Evolutionary conservation across 2,888 invertebrate species (phyloP).

Genomic region (Caprella mutica): DNA sequence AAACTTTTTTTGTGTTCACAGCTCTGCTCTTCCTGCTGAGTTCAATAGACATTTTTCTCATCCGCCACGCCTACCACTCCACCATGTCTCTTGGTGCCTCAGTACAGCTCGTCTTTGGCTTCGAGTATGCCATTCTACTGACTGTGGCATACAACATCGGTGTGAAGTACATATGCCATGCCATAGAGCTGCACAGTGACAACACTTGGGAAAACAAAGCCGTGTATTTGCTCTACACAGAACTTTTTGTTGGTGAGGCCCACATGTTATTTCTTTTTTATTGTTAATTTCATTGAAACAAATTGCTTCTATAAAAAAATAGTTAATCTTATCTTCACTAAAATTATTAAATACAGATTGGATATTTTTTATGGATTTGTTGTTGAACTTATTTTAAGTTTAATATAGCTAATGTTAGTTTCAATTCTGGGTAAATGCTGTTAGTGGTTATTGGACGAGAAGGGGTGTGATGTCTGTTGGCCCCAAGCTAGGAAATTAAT

Average conservation of each 20-base stretch:
- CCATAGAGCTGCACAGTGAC: constrained; percentile 78
- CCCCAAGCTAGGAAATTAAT: background rate
- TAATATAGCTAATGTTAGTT: too few species aligned
- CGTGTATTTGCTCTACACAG: constrained; percentile 89
- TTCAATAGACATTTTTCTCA: constrained; percentile 72
- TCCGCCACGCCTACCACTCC: constrained; percentile 84
- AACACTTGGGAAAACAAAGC: constrained; percentile 99
- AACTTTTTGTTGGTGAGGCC: constrained; percentile 75
- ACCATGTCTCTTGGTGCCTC: constrained; percentile 88
- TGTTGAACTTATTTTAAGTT: too few species aligned
- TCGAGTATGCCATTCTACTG: constrained; percentile 94
- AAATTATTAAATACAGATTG: background rate
- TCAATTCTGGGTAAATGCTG: too few species aligned
- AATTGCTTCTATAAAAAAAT: background rate
- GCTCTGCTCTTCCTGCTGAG: constrained; percentile 66
- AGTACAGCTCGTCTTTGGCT: constrained; percentile 96
- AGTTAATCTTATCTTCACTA: background rate
- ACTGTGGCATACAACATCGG: constrained; percentile 85
- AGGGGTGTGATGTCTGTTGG: background rate
- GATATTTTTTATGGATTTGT: too few species aligned
- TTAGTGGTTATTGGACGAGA: background rate
- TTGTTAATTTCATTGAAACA: background rate
- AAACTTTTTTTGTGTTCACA: too few species aligned
- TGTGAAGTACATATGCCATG: constrained; percentile 80
- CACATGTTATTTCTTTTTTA: background rate